These are phyloP conservation scores for Xiphorhynchus erythropygius DNA, from an alignment of 2,797 vertebrate genomes.

Conservation along the genomic window DNA sequence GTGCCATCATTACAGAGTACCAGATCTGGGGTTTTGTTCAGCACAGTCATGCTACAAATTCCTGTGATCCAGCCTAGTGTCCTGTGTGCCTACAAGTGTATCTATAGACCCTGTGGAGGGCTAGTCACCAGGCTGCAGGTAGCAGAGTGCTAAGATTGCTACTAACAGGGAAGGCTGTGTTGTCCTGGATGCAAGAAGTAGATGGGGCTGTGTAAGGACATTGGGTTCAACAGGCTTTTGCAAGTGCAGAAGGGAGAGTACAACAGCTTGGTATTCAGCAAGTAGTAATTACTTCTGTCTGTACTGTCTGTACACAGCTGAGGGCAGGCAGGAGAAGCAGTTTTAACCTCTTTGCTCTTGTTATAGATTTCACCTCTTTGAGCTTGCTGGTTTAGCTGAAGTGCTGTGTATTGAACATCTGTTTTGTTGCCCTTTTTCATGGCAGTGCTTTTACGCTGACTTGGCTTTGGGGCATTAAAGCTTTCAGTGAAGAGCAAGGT, in stretches of 20 bases:
- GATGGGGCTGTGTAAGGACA: not conserved
- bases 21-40: not conserved
- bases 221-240: not conserved
- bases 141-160: not conserved
- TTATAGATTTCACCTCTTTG: not conserved
- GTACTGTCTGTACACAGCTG: not conserved
- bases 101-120: not conserved
- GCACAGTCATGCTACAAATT: not conserved
- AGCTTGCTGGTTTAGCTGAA: not conserved
- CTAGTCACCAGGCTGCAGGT: not conserved
- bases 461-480: not conserved
- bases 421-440: not conserved
- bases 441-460: not conserved
- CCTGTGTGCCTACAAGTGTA: not conserved
- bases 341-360: not conserved
- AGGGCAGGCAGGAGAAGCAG: not conserved
- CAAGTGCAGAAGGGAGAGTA: not conserved
- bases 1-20: fast-evolving
- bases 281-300: not conserved
- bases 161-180: fast-evolving
- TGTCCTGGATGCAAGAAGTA: not conserved
- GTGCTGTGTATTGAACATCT: not conserved
- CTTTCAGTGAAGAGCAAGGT: not conserved
- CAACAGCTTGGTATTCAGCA: not conserved
- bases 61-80: not conserved